Evolutionary conservation across 2,797 vertebrate species (phyloP).

Genomic region (Poeciliopsis paucimaculata): DNA sequence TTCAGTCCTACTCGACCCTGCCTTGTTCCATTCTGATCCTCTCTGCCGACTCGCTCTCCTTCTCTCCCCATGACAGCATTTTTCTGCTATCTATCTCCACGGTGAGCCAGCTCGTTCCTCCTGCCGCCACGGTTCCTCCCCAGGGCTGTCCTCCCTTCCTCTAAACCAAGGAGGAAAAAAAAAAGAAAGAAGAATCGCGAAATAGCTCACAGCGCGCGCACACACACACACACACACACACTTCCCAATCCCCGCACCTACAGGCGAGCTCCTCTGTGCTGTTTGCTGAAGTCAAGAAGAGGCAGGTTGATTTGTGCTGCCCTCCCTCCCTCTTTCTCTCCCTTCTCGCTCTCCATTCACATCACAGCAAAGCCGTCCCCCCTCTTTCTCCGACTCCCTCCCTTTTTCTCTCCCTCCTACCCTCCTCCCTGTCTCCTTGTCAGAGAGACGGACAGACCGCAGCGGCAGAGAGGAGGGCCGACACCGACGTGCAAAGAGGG

Average conservation of each 20-base stretch:
- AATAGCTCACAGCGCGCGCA: conserved; percentile 11
- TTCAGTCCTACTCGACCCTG: conserved; percentile 77
- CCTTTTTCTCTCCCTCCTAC: conserved; percentile 41
- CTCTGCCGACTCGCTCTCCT: conserved; percentile 74
- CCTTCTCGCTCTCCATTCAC: conserved; percentile 80
- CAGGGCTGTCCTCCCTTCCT: conserved; percentile 62
- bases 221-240: conserved; percentile 44
- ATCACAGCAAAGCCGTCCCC: conserved; percentile 79
- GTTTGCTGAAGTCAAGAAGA: conserved; percentile 76
- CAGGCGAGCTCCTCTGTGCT: conserved; percentile 55
- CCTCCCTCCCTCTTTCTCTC: conserved; percentile 66
- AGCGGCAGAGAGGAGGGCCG: conserved; percentile 37
- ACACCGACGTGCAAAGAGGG: conserved; percentile 32
- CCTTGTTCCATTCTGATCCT: conserved; percentile 78
- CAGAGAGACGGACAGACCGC: conserved; percentile 61
- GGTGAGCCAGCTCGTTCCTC: conserved; percentile 58
- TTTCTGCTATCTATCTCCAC: conserved; percentile 77
- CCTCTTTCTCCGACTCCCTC: conserved; percentile 54
- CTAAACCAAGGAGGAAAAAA: conserved; percentile 42
- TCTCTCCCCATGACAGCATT: conserved; percentile 81
- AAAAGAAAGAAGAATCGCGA: conserved; percentile 58
- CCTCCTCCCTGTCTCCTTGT: conserved; percentile 62
- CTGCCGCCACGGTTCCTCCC: conserved; percentile 62
- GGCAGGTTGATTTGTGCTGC: conserved; percentile 82
- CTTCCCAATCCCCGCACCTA: conserved; percentile 61